Percentiles rank a stretch among this genome's conserved stretches.
Conservation (phyloP, 35 echinoderm and acorn worm genomes). For the Stichopus chloronotus region DNA sequence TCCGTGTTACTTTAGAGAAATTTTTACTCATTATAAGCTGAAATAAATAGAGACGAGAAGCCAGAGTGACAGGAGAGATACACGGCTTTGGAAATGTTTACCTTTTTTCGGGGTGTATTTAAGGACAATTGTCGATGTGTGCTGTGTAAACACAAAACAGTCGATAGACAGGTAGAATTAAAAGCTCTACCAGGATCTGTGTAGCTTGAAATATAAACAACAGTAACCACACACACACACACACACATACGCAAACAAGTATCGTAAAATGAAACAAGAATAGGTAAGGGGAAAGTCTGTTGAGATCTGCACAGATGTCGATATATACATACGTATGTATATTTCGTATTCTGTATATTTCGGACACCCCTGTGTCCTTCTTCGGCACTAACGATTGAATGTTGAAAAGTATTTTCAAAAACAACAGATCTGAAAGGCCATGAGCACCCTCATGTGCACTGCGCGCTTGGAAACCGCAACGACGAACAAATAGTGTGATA, state of each 20-base stretch:
- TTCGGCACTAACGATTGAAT: too few species aligned
- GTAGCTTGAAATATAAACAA: not conserved
- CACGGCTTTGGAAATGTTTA: not conserved
- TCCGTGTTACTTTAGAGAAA: not conserved
- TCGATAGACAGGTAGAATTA: not conserved
- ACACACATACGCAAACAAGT: not conserved
- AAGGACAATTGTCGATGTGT: constrained; percentile 4
- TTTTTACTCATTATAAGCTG: not conserved
- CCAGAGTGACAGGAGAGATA: too few species aligned
- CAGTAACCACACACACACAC: not conserved
- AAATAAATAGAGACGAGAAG: too few species aligned
- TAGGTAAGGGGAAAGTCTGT: not conserved
- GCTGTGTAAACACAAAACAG: not conserved
- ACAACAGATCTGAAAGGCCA: too few species aligned
- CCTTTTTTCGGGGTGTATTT: not conserved
- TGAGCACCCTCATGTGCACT: too few species aligned
- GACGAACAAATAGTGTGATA: too few species aligned
- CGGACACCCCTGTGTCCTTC: too few species aligned
- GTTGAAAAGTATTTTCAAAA: too few species aligned
- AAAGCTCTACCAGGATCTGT: too few species aligned
- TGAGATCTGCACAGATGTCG: not conserved
- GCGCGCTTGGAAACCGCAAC: too few species aligned
- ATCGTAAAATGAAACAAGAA: not conserved
- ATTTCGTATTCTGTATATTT: too few species aligned
- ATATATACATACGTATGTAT: too few species aligned